Percentiles rank a stretch among this genome's conserved stretches.
Conservation (phyloP, 64 coral and sea anemone genomes). For the Anthopleura sola region DNA sequence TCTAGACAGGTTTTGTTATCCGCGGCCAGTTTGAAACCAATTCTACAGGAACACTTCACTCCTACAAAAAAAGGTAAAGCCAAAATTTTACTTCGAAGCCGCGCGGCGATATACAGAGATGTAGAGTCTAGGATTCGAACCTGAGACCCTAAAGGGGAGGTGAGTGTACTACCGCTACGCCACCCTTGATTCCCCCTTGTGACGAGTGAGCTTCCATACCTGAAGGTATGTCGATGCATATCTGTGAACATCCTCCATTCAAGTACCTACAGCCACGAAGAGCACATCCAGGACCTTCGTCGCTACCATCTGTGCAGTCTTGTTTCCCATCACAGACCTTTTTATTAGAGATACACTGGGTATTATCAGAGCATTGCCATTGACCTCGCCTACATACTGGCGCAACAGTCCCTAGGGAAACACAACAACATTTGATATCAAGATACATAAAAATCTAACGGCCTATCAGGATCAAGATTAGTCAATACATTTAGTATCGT, state of each 20-base stretch:
- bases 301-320: slow-evolving; percentile 70
- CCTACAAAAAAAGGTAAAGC: too few relatives aligned
- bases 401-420: background rate
- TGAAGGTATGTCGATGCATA: slow-evolving; percentile 50
- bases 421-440: background rate
- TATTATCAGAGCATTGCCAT: slow-evolving; percentile 55
- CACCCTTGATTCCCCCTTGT: too few relatives aligned
- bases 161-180: background rate
- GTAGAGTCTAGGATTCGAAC: too few relatives aligned
- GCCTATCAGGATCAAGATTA: too few relatives aligned
- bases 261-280: slow-evolving; percentile 37
- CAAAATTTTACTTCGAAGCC: too few relatives aligned
- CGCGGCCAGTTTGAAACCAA: slow-evolving; percentile 37
- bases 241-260: slow-evolving; percentile 90
- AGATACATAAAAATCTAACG: too few relatives aligned
- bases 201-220: slow-evolving; percentile 35
- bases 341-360: slow-evolving; percentile 36
- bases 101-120: too few relatives aligned
- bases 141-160: too few relatives aligned
- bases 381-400: background rate
- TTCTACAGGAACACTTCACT: slow-evolving; percentile 52
- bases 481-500: too few relatives aligned
- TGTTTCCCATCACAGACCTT: slow-evolving; percentile 61
- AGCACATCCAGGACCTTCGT: slow-evolving; percentile 71
- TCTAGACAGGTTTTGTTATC: slow-evolving; percentile 65